Conservation (phyloP, 2,113 vertebrate genomes). For the Malurus elegans region DNA sequence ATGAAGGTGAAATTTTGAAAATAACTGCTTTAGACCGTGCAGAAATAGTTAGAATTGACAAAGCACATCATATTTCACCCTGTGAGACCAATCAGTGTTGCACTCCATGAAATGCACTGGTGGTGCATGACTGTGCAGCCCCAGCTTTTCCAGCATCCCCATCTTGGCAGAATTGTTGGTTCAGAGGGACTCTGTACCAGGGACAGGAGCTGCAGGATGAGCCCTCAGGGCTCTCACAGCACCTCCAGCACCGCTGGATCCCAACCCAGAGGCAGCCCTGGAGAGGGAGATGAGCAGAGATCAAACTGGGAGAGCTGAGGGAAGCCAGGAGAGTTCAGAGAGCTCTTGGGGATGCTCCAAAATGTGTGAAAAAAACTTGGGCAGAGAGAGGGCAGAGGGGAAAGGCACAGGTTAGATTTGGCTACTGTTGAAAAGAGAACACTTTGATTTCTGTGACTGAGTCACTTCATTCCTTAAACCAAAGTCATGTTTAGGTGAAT, state of each 20-base stretch:
- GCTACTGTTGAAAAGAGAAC: not conserved
- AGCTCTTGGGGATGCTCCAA: not conserved
- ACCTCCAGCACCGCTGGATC: not conserved
- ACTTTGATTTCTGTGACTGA: not conserved
- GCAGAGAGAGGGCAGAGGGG: not conserved
- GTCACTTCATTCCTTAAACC: not conserved
- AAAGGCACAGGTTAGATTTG: not conserved
- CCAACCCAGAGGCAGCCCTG: not conserved
- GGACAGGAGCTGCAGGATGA: not conserved
- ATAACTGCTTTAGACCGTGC: not conserved
- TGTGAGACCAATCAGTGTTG: not conserved
- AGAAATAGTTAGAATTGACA: not conserved
- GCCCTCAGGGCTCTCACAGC: not conserved
- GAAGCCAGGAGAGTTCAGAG: not conserved
- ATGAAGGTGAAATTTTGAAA: not conserved
- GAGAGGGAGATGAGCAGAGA: not conserved
- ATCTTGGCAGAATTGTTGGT: not conserved
- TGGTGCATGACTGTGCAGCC: not conserved
- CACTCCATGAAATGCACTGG: not conserved
- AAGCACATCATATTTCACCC: not conserved
- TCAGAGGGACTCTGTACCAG: not conserved
- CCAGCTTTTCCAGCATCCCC: fast-evolving
- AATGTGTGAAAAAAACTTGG: not conserved
- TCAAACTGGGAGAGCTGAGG: not conserved
- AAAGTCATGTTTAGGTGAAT: not conserved